Percentiles rank a stretch among this genome's conserved stretches.
These are phyloP conservation scores for Dynastes maya DNA, from an alignment of 2,888 invertebrate species.

Conservation along the genomic window DNA sequence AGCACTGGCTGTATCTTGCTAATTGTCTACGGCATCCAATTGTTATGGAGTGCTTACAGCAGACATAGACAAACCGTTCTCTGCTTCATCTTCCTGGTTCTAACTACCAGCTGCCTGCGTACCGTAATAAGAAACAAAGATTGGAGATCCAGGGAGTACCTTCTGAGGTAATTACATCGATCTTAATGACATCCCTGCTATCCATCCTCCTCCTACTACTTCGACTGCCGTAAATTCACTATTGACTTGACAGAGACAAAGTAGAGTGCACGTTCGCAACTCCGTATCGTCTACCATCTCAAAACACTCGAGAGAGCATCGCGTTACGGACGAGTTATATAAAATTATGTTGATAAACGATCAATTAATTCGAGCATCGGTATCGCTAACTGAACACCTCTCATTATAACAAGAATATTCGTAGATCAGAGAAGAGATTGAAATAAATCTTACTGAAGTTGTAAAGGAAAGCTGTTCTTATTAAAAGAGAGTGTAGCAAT, in stretches of 20 bases:
- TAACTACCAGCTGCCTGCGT: constrained; percentile 78
- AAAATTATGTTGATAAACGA: no score
- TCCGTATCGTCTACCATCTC: no score
- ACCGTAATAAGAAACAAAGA: constrained; percentile 82
- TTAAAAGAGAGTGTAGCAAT: no score
- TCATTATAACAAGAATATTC: no score
- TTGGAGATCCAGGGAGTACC: constrained; percentile 84
- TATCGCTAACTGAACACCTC: no score
- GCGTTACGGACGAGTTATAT: no score
- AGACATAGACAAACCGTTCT: constrained; percentile 71
- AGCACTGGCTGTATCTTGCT: constrained; percentile 88
- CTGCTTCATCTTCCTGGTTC: constrained; percentile 74
- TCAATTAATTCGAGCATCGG: no score
- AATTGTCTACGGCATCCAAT: constrained; percentile 82
- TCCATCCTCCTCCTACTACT: constrained; percentile 21
- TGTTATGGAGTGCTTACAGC: constrained; percentile 75
- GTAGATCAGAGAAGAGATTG: no score
- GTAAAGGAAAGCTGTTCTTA: no score
- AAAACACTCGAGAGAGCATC: no score
- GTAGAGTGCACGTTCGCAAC: neutral
- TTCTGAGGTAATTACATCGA: constrained; percentile 76
- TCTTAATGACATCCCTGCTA: constrained; percentile 28
- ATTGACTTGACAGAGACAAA: constrained; percentile 34
- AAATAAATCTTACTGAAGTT: no score
- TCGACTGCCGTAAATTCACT: constrained; percentile 41